Evolutionary conservation across 2,888 invertebrate genomes (phyloP), one percentile per base, ranked within the genome.

Genomic region (Cephus runcator): DNA sequence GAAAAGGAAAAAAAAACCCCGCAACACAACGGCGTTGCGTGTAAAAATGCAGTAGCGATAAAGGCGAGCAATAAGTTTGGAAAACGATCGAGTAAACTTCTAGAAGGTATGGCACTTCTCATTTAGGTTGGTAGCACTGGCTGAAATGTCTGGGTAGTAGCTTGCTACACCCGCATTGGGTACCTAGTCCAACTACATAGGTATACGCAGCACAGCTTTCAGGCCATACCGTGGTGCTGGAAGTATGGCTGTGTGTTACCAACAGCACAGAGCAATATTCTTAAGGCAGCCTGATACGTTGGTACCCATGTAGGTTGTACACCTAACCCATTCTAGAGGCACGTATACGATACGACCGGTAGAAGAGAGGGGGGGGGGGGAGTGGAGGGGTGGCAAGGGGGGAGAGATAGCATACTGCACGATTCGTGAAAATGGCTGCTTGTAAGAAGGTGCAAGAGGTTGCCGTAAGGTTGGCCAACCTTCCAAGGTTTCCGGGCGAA

Each of bases 201-300:
- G 40, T 40, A 40, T 40, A 40, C 1, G 40, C 15, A 6, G 1
- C 40, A 12, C 69, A 30, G n/a, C 31, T 33, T 33, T 69, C 15
- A 30, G 69, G 12, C 4, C 30, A n/a, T 31, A 15, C 1, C 6
- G 69, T 69, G 12, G 36, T 69, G 12, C 69, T 31, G 4, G 30
- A 12, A 30, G 69, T 33, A 15, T 4, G 69, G 11, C 31, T 15
- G 30, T 15, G 40, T 69, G 15, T 30, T 69, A 1, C 69, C 69
- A 69, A 30, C 69, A 69, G 69, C 69, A 69, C 69, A 30, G 69
- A 69, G 31, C 30, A 33, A 69, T 69, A 69, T 69, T 69, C n/a
- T 69, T 69, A 69, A 69, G 15, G 33, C 69, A 30, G 33, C 69
- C n/a, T 69, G 30, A 69, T 33, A 69, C 30, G 69, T 33, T 69